phyloP scores from a whole-genome alignment of 2,113 vertebrate species.

The Rhinolophus sinicus region DNA sequence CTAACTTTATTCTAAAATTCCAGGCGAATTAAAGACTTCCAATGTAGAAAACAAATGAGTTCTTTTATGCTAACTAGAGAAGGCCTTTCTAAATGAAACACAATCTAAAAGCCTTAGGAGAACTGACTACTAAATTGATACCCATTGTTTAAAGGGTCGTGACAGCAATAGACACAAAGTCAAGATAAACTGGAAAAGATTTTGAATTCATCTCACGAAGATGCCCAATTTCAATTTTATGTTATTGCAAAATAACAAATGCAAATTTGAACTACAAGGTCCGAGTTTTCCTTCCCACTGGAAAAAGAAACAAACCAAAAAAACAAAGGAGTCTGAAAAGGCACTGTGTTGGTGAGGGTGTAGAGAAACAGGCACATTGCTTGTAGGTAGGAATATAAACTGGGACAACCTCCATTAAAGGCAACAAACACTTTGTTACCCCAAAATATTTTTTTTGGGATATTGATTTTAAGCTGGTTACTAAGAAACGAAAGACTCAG shows the following conservation, averaged over 20 bases:
- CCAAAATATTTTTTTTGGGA: not conserved
- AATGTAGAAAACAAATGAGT: not conserved
- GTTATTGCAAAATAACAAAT: not conserved
- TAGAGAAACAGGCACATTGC: not conserved
- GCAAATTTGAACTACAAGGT: not conserved
- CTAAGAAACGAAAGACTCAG: not conserved
- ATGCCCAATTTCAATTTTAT: not conserved
- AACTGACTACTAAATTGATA: not conserved
- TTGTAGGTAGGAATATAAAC: not conserved
- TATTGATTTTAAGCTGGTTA: not conserved
- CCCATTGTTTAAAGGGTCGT: not conserved
- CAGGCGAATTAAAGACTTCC: not conserved
- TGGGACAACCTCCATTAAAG: not conserved
- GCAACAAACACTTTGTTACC: not conserved
- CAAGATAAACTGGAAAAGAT: not conserved
- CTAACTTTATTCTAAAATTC: constrained; percentile 18
- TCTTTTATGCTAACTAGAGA: not conserved
- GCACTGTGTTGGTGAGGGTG: not conserved
- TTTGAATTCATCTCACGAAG: not conserved
- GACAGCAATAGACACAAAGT: not conserved
- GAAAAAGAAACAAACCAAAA: not conserved
- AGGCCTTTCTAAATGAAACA: not conserved
- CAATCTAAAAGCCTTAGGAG: not conserved
- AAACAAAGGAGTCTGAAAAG: not conserved
- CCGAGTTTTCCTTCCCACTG: not conserved